A percentile compares a stretch with the other conserved stretches of the same genome.
These are phyloP conservation scores for Napeogenes inachia DNA, from an alignment of 2,888 invertebrate species.

Conservation along the genomic window DNA sequence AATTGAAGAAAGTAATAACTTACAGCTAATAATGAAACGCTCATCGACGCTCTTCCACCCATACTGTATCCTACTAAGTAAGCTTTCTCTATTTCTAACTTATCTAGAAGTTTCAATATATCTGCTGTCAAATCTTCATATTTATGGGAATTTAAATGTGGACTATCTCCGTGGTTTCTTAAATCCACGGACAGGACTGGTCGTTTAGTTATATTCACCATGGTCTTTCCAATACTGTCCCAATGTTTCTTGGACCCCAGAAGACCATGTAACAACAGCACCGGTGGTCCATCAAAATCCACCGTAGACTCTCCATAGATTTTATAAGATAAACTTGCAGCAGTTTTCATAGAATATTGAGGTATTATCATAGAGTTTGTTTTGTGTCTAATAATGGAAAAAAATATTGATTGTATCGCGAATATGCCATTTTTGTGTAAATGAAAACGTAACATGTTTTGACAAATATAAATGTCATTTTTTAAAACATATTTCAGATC, in stretches of 20 bases:
- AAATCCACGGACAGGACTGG: constrained; percentile 90
- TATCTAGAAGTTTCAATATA: constrained; percentile 79
- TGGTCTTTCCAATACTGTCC: constrained; percentile 85
- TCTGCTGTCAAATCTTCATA: constrained; percentile 88
- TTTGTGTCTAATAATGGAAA: constrained; percentile 16
- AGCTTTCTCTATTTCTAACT: constrained; percentile 77
- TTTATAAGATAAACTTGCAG: constrained; percentile 55
- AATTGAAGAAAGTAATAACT: constrained; percentile 5
- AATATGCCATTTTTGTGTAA: constrained; percentile 20
- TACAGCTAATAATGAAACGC: constrained; percentile 83
- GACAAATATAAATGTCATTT: constrained; percentile 19
- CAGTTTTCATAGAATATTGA: constrained; percentile 33
- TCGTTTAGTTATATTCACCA: constrained; percentile 82
- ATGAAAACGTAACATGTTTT: constrained; percentile 23
- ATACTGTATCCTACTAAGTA: constrained; percentile 92
- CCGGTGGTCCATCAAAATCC: constrained; percentile 44
- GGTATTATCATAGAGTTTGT: constrained; percentile 18
- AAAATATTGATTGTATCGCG: constrained; percentile 13
- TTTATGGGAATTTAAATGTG: constrained; percentile 83
- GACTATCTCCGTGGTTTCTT: constrained; percentile 96
- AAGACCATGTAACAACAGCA: constrained; percentile 86
- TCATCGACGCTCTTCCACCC: constrained; percentile 93
- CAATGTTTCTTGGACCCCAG: constrained; percentile 93
- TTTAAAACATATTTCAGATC: background rate
- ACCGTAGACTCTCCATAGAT: constrained; percentile 43